These are phyloP conservation scores for Hoplostethus mediterraneus DNA, from an alignment of 2,797 vertebrate species.

Conservation along the genomic window DNA sequence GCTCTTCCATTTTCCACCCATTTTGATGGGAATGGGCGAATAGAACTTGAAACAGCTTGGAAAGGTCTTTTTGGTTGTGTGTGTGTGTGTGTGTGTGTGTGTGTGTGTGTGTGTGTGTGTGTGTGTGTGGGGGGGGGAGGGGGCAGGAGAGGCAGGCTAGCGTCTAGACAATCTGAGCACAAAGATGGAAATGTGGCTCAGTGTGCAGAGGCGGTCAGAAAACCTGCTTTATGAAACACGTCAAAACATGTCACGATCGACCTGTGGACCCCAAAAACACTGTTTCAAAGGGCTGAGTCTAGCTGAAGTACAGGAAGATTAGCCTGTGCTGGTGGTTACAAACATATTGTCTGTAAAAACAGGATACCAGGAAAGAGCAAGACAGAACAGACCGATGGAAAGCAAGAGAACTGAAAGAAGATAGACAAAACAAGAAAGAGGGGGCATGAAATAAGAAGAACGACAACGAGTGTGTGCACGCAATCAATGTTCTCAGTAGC, in stretches of 20 bases:
- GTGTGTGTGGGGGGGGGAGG: conserved; percentile 27
- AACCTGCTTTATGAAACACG: conserved; percentile 40
- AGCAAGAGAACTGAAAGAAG: conserved; percentile 2
- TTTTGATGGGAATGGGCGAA: conserved; percentile 74
- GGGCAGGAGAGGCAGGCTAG: conserved; percentile 39
- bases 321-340: not conserved
- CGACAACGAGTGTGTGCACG: conserved; percentile 15
- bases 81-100: conserved; percentile 21
- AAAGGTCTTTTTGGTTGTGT: conserved; percentile 42
- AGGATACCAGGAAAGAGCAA: not conserved
- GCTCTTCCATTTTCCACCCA: conserved; percentile 77
- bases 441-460: conserved; percentile 17
- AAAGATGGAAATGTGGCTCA: conserved; percentile 52
- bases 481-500: conserved; percentile 61
- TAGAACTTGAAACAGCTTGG: conserved; percentile 59
- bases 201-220: conserved; percentile 37
- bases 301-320: conserved; percentile 18
- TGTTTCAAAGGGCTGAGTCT: conserved; percentile 14
- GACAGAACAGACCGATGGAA: not conserved
- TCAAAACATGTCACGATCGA: too few species aligned
- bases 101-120: conserved; percentile 13
- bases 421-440: not conserved
- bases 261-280: not conserved
- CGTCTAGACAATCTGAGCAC: conserved; percentile 47
- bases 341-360: conserved; percentile 19